Base-by-base conservation (phyloP, 2,888 invertebrate species). In the Buathra laborator region DNA sequence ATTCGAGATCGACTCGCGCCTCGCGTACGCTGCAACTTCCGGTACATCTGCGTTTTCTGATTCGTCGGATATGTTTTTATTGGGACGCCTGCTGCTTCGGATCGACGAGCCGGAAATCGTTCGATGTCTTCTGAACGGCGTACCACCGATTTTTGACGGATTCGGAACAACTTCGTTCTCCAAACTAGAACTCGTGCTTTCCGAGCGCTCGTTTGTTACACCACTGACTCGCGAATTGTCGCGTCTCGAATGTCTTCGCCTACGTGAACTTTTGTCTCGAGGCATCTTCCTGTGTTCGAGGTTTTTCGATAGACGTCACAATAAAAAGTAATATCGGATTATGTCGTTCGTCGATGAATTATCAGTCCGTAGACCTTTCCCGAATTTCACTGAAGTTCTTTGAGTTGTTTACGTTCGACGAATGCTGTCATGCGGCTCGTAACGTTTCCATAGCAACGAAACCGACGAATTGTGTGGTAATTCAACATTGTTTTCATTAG, bases 21-120 rank as follows among this genome's bases (percentile, higher is more conserved):
- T 83, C 6, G 83, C 12, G 29, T 68, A 72, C 59, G 82, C 56
- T 19, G 64, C 6, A 62, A 81, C 72, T 56, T 81, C 66, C 59
- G 48, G 37, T 19, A 68, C 59, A 43, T 72, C 80, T 24, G 82
- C 80, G 82, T 81, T 81, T 68, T 80, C 82, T n/a, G 80, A 79
- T 51, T 86, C 82, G 75, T 87, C 78, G 32, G 83, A 83, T 43
- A 29, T 67, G 19, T 75, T 48, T 66, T 66, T 78, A 43, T 53
- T 70, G 3, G 72, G 66, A 24, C 68, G 81, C 75, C 80, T 80
- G 66, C 70, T 83, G 72, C 72, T 81, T 62, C 37, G 68, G 66
- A 78, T 66, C 9, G 77, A 77, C 14, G 84, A 84, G 24, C 72
- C 80, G 9, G 85, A 83, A 16, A n/a, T 68, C 48, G 64, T 19